Conservation (phyloP, 2,888 invertebrate species). For the Tipula lateralis region DNA sequence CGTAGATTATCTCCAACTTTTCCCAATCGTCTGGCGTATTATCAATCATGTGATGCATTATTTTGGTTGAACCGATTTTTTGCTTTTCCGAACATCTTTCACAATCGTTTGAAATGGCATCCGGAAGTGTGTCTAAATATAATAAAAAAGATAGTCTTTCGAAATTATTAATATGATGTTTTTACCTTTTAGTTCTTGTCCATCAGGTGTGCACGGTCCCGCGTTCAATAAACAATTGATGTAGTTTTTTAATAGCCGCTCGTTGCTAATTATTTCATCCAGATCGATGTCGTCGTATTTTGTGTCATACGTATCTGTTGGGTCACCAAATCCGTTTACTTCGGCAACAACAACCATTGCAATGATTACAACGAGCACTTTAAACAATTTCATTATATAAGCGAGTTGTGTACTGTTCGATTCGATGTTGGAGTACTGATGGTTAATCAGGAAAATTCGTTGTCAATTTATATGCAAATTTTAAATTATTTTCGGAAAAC, state of each 20-base stretch:
- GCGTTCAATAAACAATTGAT: constrained; percentile 60
- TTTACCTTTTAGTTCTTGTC: constrained; percentile 63
- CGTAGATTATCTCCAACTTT: constrained; percentile 56
- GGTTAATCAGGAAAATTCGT: neutral
- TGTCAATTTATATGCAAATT: neutral
- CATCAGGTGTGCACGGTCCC: constrained; percentile 65
- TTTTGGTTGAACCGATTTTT: constrained; percentile 58
- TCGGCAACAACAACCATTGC: neutral
- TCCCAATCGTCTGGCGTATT: constrained; percentile 54
- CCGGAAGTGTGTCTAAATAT: constrained; percentile 59
- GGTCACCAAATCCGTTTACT: too few species aligned
- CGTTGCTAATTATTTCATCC: constrained; percentile 60
- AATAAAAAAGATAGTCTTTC: neutral
- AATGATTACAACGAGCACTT: neutral
- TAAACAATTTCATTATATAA: neutral
- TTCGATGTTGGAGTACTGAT: neutral
- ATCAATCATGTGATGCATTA: constrained; percentile 54
- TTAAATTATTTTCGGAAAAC: constrained; percentile 11
- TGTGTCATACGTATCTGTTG: constrained; percentile 51
- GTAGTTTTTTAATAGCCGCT: constrained; percentile 61
- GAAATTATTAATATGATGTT: constrained; percentile 39
- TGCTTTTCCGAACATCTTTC: constrained; percentile 63
- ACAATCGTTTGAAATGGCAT: constrained; percentile 65
- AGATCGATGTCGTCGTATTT: constrained; percentile 67
- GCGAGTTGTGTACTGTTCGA: neutral